Percentiles rank a stretch among this genome's conserved stretches.
phyloP scores from a whole-genome alignment of 2,113 vertebrate genomes.

The Anarrhichthys ocellatus region DNA sequence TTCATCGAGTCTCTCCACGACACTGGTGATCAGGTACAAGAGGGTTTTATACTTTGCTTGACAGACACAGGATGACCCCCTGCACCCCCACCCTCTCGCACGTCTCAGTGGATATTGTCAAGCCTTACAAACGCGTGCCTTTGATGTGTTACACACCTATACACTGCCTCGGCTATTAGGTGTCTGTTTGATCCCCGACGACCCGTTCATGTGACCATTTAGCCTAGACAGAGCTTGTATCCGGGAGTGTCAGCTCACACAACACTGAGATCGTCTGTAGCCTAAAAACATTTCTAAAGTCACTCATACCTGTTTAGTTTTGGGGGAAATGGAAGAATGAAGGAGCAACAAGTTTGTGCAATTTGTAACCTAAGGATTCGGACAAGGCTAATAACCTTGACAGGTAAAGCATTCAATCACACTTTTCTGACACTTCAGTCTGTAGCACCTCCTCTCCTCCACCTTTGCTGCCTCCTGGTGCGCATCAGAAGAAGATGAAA shows the following conservation, averaged over 20 bases:
- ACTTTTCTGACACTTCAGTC: slow-evolving; percentile 52
- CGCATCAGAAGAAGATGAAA: slow-evolving; percentile 26
- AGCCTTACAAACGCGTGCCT: slow-evolving; percentile 59
- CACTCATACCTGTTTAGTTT: background rate
- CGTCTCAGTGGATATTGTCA: slow-evolving; percentile 21
- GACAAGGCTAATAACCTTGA: background rate
- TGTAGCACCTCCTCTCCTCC: slow-evolving; percentile 70
- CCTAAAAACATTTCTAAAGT: background rate
- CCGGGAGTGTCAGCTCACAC: background rate
- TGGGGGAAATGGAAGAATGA: background rate
- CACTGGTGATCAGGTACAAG: background rate
- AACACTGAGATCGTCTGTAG: background rate
- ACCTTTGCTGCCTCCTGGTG: slow-evolving; percentile 56
- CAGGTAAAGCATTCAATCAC: slow-evolving; percentile 9
- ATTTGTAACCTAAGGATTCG: background rate
- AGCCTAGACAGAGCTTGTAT: slow-evolving; percentile 19
- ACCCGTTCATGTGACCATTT: slow-evolving; percentile 50
- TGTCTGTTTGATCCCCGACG: slow-evolving; percentile 64
- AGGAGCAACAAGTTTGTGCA: background rate
- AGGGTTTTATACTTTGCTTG: slow-evolving; percentile 60
- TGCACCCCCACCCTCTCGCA: slow-evolving; percentile 4
- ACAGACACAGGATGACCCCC: slow-evolving; percentile 18
- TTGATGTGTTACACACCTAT: slow-evolving; percentile 68
- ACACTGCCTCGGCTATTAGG: slow-evolving; percentile 43
- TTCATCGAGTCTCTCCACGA: background rate